Percentiles rank a stretch among this genome's conserved stretches.
These are phyloP conservation scores for Acrocephalus kingi DNA, from an alignment of 2,113 vertebrate species.

Conservation along the genomic window DNA sequence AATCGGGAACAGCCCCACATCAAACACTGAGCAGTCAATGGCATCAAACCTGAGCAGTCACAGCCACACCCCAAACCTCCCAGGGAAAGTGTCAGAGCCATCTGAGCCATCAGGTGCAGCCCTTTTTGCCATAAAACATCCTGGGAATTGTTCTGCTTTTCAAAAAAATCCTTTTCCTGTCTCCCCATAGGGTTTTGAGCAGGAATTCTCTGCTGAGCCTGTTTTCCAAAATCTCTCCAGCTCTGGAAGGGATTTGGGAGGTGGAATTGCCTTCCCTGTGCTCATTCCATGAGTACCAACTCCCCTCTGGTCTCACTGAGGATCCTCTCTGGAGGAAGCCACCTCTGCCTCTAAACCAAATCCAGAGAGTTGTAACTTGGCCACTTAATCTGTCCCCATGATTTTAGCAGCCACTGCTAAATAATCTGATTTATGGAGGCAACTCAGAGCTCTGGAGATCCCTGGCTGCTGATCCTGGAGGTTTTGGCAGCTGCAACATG, in stretches of 20 bases:
- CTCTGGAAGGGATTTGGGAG: background rate
- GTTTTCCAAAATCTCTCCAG: background rate
- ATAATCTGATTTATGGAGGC: background rate
- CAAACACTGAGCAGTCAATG: background rate
- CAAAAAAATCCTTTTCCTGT: background rate
- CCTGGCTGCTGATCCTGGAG: background rate
- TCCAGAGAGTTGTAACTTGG: background rate
- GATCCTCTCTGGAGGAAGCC: background rate
- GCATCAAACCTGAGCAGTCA: background rate
- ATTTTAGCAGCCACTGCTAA: background rate
- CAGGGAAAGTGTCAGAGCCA: background rate
- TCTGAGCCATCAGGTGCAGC: background rate
- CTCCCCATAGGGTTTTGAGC: rapidly evolving
- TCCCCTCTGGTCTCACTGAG: background rate
- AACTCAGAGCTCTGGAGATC: background rate
- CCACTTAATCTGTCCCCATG: background rate
- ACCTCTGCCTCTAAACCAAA: background rate
- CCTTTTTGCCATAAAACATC: background rate
- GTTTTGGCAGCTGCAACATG: background rate
- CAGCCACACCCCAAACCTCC: background rate
- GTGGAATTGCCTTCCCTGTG: background rate
- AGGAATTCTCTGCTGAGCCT: background rate
- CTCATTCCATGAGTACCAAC: background rate
- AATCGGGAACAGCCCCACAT: background rate
- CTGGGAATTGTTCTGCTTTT: background rate